Evolutionary conservation across 2,797 vertebrate species (phyloP).

Genomic region (Xiphorhynchus erythropygius): DNA sequence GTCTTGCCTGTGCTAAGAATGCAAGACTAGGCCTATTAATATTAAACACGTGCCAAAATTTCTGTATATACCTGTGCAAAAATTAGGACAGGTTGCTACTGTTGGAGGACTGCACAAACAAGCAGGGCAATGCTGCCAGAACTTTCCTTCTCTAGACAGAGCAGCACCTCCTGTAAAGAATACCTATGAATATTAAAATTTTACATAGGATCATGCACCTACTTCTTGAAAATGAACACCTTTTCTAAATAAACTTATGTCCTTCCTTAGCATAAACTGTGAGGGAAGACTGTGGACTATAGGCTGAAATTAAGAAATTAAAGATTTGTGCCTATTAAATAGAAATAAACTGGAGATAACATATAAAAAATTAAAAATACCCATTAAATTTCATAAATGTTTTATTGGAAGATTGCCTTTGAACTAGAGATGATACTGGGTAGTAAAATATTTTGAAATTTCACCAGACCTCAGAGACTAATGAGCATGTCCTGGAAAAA

Average conservation of each 20-base stretch:
- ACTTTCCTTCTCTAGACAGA: neutral
- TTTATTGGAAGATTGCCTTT: neutral
- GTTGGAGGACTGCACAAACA: neutral
- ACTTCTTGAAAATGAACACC: neutral
- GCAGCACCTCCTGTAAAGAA: neutral
- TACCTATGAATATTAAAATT: neutral
- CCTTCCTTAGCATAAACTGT: neutral
- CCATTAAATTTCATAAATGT: neutral
- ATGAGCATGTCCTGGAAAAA: neutral
- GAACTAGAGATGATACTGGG: neutral
- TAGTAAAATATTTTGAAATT: neutral
- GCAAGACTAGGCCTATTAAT: neutral
- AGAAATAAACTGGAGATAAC: neutral
- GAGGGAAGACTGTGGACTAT: neutral
- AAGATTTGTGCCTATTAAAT: neutral
- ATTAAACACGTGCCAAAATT: neutral
- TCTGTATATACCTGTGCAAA: neutral
- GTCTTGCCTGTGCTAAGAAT: neutral
- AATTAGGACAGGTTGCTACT: neutral
- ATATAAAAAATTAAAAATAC: neutral
- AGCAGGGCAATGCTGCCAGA: neutral
- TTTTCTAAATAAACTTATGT: neutral
- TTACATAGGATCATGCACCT: neutral
- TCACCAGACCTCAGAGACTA: neutral
- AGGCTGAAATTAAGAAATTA: neutral